phyloP scores from a whole-genome alignment of 2,113 vertebrate genomes.

The Nannospalax galili region DNA sequence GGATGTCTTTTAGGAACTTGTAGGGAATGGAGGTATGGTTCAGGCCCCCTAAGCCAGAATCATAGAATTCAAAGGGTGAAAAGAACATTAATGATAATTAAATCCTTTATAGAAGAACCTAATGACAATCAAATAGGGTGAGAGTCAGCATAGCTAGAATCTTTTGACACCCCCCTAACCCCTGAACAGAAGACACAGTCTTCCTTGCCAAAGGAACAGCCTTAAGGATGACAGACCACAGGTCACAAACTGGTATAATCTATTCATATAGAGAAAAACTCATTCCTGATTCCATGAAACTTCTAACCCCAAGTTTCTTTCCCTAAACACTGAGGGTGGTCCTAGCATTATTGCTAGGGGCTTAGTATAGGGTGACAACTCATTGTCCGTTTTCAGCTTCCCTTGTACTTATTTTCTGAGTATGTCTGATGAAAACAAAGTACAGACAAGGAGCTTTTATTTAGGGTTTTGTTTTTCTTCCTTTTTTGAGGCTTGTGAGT shows the following conservation, averaged over 20 bases:
- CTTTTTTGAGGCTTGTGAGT: constrained; percentile 56
- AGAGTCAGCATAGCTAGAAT: not conserved
- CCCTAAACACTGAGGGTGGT: not conserved
- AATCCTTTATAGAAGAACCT: constrained; percentile 1
- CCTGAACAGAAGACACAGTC: constrained; percentile 1
- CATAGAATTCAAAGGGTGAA: not conserved
- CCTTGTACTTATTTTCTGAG: constrained; percentile 18
- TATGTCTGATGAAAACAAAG: constrained; percentile 64
- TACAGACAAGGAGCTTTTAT: constrained; percentile 27
- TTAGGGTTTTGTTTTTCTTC: not conserved
- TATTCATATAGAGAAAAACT: not conserved
- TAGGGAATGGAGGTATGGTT: not conserved
- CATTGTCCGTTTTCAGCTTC: not conserved
- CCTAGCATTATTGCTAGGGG: not conserved
- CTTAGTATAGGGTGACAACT: not conserved
- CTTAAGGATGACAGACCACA: not conserved
- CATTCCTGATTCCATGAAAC: not conserved
- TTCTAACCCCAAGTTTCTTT: not conserved
- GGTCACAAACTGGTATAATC: not conserved
- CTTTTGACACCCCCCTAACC: no score
- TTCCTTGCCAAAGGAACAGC: not conserved
- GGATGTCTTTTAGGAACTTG: not conserved
- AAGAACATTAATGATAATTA: not conserved
- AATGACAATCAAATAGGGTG: not conserved
- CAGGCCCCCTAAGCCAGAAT: not conserved